phyloP scores from a whole-genome alignment of 2,888 invertebrate genomes.

The Branchipolynoe longqiensis region DNA sequence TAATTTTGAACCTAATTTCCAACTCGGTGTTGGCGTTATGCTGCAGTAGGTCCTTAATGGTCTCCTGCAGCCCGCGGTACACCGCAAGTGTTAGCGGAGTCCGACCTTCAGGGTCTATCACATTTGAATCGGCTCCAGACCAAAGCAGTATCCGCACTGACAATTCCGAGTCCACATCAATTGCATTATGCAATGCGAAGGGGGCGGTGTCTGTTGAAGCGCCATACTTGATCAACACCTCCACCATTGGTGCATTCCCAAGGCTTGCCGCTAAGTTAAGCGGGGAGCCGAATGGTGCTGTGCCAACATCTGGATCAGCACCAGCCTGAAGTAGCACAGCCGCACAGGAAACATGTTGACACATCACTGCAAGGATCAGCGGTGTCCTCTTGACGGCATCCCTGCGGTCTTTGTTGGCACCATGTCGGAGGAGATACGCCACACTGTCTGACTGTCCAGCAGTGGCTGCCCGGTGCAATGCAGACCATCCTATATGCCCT shows the following conservation, averaged over 20 bases:
- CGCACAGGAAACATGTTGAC: slow-evolving; percentile 1
- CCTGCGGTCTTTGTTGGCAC: background rate
- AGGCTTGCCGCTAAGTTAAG: slow-evolving; percentile 1
- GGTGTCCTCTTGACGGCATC: slow-evolving; percentile 12
- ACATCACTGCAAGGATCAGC: slow-evolving; percentile 3
- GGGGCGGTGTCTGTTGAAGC: background rate
- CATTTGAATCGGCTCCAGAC: slow-evolving; percentile 4
- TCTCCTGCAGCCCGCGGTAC: background rate
- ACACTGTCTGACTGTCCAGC: slow-evolving; percentile 28
- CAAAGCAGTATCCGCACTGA: background rate
- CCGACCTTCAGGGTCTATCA: background rate
- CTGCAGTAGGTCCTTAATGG: background rate
- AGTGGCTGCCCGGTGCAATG: background rate
- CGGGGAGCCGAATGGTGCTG: slow-evolving; percentile 10
- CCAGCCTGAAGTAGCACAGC: background rate
- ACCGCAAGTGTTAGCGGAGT: slow-evolving; percentile 6
- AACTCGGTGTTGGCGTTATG: background rate
- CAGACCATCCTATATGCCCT: slow-evolving; percentile 6
- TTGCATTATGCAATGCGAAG: background rate
- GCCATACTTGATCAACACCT: background rate
- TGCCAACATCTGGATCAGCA: slow-evolving; percentile 10
- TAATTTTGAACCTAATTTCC: background rate
- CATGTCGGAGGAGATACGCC: slow-evolving; percentile 3
- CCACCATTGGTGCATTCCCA: slow-evolving; percentile 22
- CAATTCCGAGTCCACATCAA: background rate